Evolutionary conservation across 2,113 vertebrate genomes (phyloP).

Genomic region (Castor canadensis): DNA sequence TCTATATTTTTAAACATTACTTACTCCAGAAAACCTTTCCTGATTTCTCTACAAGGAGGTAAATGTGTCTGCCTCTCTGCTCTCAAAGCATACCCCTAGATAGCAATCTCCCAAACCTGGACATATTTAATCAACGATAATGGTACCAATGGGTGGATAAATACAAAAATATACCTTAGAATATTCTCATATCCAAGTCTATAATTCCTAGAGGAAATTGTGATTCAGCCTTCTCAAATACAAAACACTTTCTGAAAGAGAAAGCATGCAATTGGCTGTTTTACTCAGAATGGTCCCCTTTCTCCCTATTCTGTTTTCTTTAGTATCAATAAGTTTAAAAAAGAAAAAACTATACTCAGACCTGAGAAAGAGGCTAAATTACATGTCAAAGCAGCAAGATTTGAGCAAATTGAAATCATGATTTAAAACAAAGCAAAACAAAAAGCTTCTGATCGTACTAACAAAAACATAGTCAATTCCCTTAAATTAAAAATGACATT

Average conservation of each 20-base stretch:
- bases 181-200: not conserved
- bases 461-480: not conserved
- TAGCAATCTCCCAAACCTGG: not conserved
- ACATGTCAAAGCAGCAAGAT: not conserved
- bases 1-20: not conserved
- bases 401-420: not conserved
- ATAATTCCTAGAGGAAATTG: not conserved
- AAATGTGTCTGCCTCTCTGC: not conserved
- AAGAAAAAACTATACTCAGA: not conserved
- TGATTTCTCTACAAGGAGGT: not conserved
- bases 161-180: not conserved
- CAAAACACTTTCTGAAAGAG: conserved; percentile 12
- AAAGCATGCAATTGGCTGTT: not conserved
- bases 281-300: not conserved
- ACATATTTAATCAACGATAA: not conserved
- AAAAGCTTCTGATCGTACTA: not conserved
- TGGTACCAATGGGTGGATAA: not conserved
- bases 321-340: not conserved
- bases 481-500: conserved; percentile 13
- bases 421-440: not conserved
- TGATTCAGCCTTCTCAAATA: not conserved
- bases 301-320: not conserved
- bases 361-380: not conserved
- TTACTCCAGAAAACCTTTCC: not conserved
- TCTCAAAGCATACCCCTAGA: not conserved